A percentile compares a stretch with the other conserved stretches of the same genome.
Evolutionary conservation across 2,797 vertebrate genomes (phyloP).

Genomic region (Poeciliopsis paucimaculata): DNA sequence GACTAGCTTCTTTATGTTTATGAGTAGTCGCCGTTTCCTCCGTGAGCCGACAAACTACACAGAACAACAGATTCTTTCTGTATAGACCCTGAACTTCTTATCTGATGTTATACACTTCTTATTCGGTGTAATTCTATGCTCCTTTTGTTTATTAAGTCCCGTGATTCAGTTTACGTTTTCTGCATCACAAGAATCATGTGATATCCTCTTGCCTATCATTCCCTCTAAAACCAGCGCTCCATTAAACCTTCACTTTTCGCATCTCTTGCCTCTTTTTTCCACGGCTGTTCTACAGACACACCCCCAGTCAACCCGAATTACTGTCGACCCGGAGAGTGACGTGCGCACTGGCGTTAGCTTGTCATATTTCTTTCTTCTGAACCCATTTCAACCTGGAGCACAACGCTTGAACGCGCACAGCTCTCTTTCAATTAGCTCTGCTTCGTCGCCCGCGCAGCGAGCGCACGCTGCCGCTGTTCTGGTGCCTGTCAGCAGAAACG

Average conservation of each 20-base stretch:
- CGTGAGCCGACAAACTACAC: too few relatives aligned
- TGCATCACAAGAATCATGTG: too few relatives aligned
- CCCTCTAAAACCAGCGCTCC: constrained; percentile 6
- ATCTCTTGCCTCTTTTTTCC: background rate
- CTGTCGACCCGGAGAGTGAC: constrained; percentile 19
- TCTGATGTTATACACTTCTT: too few relatives aligned
- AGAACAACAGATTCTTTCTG: too few relatives aligned
- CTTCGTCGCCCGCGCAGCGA: constrained; percentile 35
- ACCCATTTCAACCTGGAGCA: background rate
- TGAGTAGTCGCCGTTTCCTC: too few relatives aligned
- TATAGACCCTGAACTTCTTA: too few relatives aligned
- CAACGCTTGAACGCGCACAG: background rate
- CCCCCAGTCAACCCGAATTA: constrained; percentile 34
- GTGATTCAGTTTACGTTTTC: too few relatives aligned
- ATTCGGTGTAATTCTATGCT: too few relatives aligned
- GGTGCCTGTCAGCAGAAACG: constrained; percentile 20
- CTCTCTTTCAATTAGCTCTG: constrained; percentile 37
- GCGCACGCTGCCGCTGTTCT: constrained; percentile 20
- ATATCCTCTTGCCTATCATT: background rate
- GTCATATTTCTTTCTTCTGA: constrained; percentile 17
- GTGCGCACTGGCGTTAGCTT: background rate
- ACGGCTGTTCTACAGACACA: constrained; percentile 25
- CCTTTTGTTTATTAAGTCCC: too few relatives aligned
- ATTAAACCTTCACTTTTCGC: too few relatives aligned
- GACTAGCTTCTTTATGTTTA: too few relatives aligned